These are phyloP conservation scores for Thunnus albacares DNA, from an alignment of 2,797 vertebrate genomes.

Conservation along the genomic window DNA sequence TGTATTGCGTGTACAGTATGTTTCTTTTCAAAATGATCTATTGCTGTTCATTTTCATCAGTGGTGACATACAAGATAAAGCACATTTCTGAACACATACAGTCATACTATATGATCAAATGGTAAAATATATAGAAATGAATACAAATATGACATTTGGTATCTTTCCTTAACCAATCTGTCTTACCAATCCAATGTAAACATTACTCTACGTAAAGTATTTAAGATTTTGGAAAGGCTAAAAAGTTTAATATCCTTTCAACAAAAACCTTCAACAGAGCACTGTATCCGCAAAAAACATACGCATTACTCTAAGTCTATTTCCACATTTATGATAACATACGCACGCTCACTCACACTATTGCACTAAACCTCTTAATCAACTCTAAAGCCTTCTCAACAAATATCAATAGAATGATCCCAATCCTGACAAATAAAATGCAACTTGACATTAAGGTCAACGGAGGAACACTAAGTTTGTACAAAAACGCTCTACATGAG, in stretches of 20 bases:
- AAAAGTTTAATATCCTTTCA: conserved; percentile 57
- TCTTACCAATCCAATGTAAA: conserved; percentile 78
- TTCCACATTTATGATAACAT: conserved; percentile 59
- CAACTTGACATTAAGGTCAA: conserved; percentile 69
- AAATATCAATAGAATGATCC: conserved; percentile 70
- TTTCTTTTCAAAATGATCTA: conserved; percentile 62
- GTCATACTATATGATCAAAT: conserved; percentile 65
- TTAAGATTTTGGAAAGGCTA: conserved; percentile 71
- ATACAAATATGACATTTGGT: conserved; percentile 77
- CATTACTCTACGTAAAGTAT: conserved; percentile 77
- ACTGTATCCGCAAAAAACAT: conserved; percentile 49
- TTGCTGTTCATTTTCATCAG: conserved; percentile 74
- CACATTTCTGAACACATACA: conserved; percentile 70
- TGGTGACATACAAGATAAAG: conserved; percentile 57
- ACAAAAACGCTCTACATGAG: conserved; percentile 76
- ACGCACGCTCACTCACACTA: conserved; percentile 69
- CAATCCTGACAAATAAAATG: conserved; percentile 73
- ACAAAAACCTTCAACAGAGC: conserved; percentile 49
- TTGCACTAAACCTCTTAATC: conserved; percentile 73
- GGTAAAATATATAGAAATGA: conserved; percentile 65
- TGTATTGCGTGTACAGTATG: conserved; percentile 61
- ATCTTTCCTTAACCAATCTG: conserved; percentile 58
- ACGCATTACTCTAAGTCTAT: conserved; percentile 64
- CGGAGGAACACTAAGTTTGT: conserved; percentile 75
- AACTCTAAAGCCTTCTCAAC: conserved; percentile 69